Percentiles rank a stretch among this genome's conserved stretches.
These are phyloP conservation scores for Campoplex capitator DNA, from an alignment of 2,888 invertebrate species.

Conservation along the genomic window DNA sequence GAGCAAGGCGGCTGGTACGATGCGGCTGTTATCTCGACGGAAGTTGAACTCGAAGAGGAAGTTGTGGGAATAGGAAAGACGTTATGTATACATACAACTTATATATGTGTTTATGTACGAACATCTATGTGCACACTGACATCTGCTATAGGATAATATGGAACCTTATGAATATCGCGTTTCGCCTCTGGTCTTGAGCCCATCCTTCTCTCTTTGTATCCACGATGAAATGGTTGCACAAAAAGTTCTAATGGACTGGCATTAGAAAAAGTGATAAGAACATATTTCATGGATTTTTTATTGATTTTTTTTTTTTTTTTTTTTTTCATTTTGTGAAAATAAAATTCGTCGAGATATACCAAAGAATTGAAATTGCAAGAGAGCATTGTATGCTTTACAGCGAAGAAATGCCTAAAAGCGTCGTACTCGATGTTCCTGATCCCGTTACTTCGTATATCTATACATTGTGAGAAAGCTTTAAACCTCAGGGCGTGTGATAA, in stretches of 20 bases:
- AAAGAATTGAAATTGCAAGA: background rate
- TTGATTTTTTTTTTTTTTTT: background rate
- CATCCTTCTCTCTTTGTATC: background rate
- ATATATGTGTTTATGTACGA: too few relatives aligned
- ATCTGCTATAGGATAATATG: slow-evolving; percentile 4
- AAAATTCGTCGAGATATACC: background rate
- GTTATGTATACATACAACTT: slow-evolving; percentile 21
- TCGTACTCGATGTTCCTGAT: slow-evolving; percentile 44
- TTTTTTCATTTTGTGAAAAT: background rate
- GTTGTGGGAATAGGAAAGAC: slow-evolving; percentile 65
- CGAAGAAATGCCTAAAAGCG: background rate
- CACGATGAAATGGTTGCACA: background rate
- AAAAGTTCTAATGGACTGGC: background rate
- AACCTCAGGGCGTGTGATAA: slow-evolving; percentile 82
- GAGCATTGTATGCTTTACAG: background rate
- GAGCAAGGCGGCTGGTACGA: slow-evolving; percentile 70
- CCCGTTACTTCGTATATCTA: background rate
- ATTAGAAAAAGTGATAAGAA: background rate
- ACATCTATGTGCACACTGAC: slow-evolving; percentile 12
- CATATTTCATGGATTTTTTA: background rate
- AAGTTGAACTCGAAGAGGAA: slow-evolving; percentile 70
- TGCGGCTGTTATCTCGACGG: slow-evolving; percentile 76
- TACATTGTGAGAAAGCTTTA: slow-evolving; percentile 69
- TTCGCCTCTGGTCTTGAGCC: background rate
- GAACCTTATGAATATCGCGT: background rate